Percentiles rank a stretch among this genome's conserved stretches.
phyloP scores from a whole-genome alignment of 1,140 invertebrate genomes.

The Drosophila kurseongensis region DNA sequence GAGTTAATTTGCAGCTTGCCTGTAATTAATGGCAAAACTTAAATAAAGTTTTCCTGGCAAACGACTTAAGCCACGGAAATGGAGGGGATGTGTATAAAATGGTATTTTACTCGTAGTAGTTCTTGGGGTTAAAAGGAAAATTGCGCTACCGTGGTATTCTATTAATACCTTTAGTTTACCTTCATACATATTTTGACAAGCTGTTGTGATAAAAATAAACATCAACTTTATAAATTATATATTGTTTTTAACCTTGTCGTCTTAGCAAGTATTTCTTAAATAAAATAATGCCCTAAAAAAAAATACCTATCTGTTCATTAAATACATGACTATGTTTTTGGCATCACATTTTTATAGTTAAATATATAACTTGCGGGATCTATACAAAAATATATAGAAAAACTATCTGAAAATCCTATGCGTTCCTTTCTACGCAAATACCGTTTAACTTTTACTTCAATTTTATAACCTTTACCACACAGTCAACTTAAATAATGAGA shows the following conservation, averaged over 20 bases:
- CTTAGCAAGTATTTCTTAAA: too few species aligned
- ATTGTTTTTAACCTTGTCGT: too few species aligned
- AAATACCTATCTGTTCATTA: too few species aligned
- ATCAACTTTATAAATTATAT: too few species aligned
- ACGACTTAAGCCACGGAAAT: constrained; percentile 3
- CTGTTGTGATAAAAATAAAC: too few species aligned
- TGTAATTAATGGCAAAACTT: constrained; percentile 31
- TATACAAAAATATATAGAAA: too few species aligned
- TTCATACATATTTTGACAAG: too few species aligned
- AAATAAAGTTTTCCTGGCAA: constrained; percentile 21
- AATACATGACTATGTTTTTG: neutral
- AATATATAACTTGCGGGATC: too few species aligned
- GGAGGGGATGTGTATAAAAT: neutral
- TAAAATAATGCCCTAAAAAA: too few species aligned
- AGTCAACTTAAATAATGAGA: constrained; percentile 8
- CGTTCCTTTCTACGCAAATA: neutral
- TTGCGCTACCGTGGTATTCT: neutral
- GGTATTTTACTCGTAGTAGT: constrained; percentile 1
- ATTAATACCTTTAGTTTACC: too few species aligned
- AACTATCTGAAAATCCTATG: too few species aligned
- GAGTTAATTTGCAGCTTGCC: constrained; percentile 17
- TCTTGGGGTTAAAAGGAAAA: neutral
- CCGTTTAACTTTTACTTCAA: neutral
- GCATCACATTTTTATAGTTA: too few species aligned
- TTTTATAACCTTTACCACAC: constrained; percentile 1